Evolutionary conservation across 2,888 invertebrate genomes (phyloP), one percentile per base, ranked within the genome.

Genomic region (Nomada fucata): DNA sequence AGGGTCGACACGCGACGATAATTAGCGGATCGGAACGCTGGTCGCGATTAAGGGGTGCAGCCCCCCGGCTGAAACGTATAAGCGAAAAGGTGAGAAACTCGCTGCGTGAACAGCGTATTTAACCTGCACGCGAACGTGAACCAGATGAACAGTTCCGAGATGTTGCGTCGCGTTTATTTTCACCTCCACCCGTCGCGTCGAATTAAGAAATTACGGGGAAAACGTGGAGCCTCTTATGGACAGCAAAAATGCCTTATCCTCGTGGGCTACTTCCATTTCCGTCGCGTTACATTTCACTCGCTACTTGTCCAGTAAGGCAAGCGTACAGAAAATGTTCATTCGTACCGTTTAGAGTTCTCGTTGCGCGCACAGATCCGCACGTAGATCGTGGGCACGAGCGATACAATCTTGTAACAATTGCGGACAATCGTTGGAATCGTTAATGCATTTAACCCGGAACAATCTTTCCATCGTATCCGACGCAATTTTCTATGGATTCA

Each of bases 1-100:
- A 84, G 82, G 84, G 84, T 84, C 84, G 72, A 79, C 79, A 84
- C 79, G 79, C 76, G 75, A 79, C 63, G 79, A 67, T 83, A 82
- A 83, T 83, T 77, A 83, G 63, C 70, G 42, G 29, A 36, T 57
- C 52, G 36, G 50, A 55, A 63, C 42, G 63, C 42, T 26, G 55
- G 50, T 61, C 74, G 55, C 23, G 55, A 64, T 42, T 42, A n/a
- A 55, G 42, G 61, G 63, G 42, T 52, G 72, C 67, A 42, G 18
- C 68, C 70, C 70, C 70, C 53, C 11, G 10, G 50, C 18, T 50
- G 65, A 18, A 44, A 20, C 36, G 1, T n/a, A 11, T 44, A 47
- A 47, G 20, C 47, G 18, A 44, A 42, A n/a, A 60, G 42, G 20
- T 67, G 70, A 60, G 68, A 68, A 80, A 77, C n/a, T 72, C 26